Evolutionary conservation across 2,888 invertebrate genomes (phyloP).

Genomic region (Neoaliturus tenellus): DNA sequence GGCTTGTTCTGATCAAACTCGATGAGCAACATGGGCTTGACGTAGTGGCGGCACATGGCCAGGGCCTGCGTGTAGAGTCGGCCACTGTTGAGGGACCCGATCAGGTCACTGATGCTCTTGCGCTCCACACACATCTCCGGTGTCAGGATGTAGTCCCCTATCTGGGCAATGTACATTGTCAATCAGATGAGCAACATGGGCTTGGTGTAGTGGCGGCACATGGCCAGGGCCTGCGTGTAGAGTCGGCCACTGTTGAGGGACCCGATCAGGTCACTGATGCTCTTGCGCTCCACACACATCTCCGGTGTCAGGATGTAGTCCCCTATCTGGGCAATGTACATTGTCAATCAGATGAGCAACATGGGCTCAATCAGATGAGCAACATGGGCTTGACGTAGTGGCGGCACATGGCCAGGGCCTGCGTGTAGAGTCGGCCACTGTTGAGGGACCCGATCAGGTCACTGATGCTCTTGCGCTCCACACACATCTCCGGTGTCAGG

Average conservation of each 20-base stretch:
- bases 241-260: conserved; percentile 96
- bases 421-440: conserved; percentile 96
- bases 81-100: conserved; percentile 96
- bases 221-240: conserved; percentile 96
- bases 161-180: no score
- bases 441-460: conserved; percentile 97
- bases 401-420: conserved; percentile 95
- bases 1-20: conserved; percentile 97
- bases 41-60: conserved; percentile 93
- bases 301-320: conserved; percentile 98
- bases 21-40: conserved; percentile 92
- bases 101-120: conserved; percentile 96
- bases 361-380: no score
- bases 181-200: conserved; percentile 95
- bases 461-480: conserved; percentile 97
- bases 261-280: conserved; percentile 96
- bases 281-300: conserved; percentile 98
- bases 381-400: conserved; percentile 92
- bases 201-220: conserved; percentile 91
- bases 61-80: conserved; percentile 96
- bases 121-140: conserved; percentile 98
- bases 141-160: conserved; percentile 98
- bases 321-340: no score
- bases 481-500: conserved; percentile 96
- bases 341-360: no score